Evolutionary conservation across 2,113 vertebrate species (phyloP).

Genomic region (Mustela lutreola): DNA sequence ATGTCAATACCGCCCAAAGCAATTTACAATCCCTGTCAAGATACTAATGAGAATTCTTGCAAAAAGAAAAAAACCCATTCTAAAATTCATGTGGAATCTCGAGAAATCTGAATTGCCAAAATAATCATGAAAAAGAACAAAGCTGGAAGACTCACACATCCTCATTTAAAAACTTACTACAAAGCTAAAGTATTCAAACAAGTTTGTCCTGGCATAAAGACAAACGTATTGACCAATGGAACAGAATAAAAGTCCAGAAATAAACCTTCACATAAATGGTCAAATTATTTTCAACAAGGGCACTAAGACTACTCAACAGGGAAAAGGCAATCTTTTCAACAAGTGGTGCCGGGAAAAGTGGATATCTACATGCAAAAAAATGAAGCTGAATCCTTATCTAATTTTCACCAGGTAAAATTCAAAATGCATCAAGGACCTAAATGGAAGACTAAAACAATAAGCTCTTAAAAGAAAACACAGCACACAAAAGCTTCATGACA

Average conservation of each 20-base stretch:
- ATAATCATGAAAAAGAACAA: background rate
- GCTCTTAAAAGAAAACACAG: background rate
- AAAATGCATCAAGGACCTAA: background rate
- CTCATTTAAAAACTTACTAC: background rate
- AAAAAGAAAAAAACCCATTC: background rate
- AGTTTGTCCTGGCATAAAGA: too few species aligned
- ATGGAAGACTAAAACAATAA: background rate
- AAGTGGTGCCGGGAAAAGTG: background rate
- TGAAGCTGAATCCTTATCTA: background rate
- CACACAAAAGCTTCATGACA: background rate
- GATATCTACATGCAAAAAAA: background rate
- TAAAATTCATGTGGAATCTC: background rate
- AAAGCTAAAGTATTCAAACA: too few species aligned
- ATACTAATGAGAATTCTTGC: background rate
- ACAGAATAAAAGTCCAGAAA: background rate
- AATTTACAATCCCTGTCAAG: slow-evolving; percentile 1
- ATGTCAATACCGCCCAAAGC: background rate
- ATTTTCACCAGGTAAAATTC: background rate
- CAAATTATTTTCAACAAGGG: background rate
- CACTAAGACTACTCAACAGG: background rate
- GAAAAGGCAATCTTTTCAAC: background rate
- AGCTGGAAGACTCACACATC: background rate
- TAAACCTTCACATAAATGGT: background rate
- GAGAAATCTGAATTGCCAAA: background rate
- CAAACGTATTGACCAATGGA: too few species aligned